Base-by-base conservation (phyloP, 2,888 invertebrate genomes). In the Dysmachus trigonus region DNA sequence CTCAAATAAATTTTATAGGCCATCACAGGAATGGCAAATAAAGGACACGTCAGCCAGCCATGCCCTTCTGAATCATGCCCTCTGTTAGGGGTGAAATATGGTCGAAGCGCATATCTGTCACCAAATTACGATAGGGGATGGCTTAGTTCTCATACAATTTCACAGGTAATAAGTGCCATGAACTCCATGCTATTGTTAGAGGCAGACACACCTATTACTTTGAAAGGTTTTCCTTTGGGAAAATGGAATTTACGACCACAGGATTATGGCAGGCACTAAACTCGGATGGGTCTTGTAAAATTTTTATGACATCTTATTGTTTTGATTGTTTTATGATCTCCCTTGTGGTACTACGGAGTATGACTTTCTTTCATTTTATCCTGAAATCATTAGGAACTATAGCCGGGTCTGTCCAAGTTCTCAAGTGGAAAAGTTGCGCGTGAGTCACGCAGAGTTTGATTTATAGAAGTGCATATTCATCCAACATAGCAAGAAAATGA, bases 151-250 rank as follows among this genome's bases (percentile, higher is more conserved):
- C 38, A 35, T 76, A 76, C 35, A 76, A 76, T 76, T 76, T 76
- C 76, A 76, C 76, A 76, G 76, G 76, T 76, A 76, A 76, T 76
- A 38, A 76, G 76, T 38, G 76, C 76, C 22, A 33, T 76, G 76
- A 76, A 38, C 76, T 76, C 22, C 10, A 76, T 76, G 41, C 76
- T 22, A 35, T 76, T 76, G 76, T 76, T 22, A 13, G 33, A 7
- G 76, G 10, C 35, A 76, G 76, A 76, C 76, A 76, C 76, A 38
- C 76, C 35, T 38, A 76, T 35, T 76, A 38, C 38, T 76, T 33
- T 35, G 35, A 76, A 76, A 35, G 76, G 76, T 38, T 76, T 22
- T 38, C 76, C 22, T 76, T 76, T 31, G 38, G 38, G 76, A 33
- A 76, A 76, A 76, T 76, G 38, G 38, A 76, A 38, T 76, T 76